Conservation (phyloP, 2,888 invertebrate genomes). For the Ganaspis brasiliensis region DNA sequence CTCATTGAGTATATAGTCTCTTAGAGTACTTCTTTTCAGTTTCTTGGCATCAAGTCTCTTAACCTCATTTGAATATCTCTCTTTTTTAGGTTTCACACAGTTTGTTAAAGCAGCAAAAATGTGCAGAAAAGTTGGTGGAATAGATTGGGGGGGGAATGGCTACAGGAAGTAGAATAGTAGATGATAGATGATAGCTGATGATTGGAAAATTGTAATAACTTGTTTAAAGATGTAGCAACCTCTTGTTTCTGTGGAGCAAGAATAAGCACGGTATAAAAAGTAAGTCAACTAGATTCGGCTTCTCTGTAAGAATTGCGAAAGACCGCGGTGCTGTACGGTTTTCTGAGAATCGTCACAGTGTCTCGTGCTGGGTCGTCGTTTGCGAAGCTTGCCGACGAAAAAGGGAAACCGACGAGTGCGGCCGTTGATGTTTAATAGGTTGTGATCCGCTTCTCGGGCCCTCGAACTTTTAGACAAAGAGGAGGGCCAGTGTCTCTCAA, state of each 20-base stretch:
- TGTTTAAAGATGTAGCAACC: background rate
- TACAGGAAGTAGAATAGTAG: too few relatives aligned
- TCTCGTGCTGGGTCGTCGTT: conserved; percentile 55
- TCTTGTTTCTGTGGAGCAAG: background rate
- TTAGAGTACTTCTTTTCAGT: conserved; percentile 2
- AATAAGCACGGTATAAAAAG: conserved; percentile 14
- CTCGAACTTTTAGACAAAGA: conserved; percentile 63
- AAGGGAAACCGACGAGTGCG: conserved; percentile 58
- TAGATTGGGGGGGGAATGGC: too few relatives aligned
- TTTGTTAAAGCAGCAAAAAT: background rate
- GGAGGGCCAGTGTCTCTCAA: conserved; percentile 56
- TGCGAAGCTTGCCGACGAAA: conserved; percentile 51
- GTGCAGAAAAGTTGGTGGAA: too few relatives aligned
- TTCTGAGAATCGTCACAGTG: conserved; percentile 56
- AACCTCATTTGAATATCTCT: too few relatives aligned
- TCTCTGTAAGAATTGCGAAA: conserved; percentile 52
- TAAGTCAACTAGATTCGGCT: conserved; percentile 18
- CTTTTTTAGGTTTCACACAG: background rate
- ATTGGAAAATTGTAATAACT: background rate
- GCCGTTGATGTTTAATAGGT: conserved; percentile 70
- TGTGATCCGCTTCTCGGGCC: conserved; percentile 56
- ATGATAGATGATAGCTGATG: too few relatives aligned
- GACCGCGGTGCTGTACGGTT: conserved; percentile 19
- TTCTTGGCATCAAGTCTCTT: background rate
- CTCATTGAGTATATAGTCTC: background rate